Evolutionary conservation across 2,888 invertebrate genomes (phyloP).

Genomic region (Oscheius onirici): DNA sequence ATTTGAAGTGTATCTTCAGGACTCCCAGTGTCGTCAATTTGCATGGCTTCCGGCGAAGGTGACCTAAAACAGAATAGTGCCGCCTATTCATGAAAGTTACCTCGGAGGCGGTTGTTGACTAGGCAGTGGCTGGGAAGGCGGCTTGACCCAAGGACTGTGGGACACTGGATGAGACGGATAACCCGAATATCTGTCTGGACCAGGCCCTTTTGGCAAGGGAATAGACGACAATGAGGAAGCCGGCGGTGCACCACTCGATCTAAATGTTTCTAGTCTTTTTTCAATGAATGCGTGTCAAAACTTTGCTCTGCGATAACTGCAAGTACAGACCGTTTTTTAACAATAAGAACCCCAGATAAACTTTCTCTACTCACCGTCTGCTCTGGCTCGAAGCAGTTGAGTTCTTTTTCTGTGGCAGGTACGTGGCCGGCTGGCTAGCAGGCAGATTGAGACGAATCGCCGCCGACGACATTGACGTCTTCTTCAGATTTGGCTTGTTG

Average conservation of each 20-base stretch:
- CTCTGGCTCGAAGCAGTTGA: neutral
- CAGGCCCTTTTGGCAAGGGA: conserved; percentile 19
- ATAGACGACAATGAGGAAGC: neutral
- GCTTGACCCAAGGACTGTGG: neutral
- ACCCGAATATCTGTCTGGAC: neutral
- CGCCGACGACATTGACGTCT: neutral
- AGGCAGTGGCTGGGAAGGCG: conserved; percentile 2
- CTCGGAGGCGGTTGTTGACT: neutral
- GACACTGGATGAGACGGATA: too few relatives aligned
- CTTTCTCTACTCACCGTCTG: neutral
- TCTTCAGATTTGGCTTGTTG: conserved; percentile 14
- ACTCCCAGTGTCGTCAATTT: conserved; percentile 30
- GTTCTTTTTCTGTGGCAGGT: conserved; percentile 6
- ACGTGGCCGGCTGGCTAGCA: conserved; percentile 5
- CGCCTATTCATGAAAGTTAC: neutral
- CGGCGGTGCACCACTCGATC: neutral
- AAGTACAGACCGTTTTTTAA: too few relatives aligned
- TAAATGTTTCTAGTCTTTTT: too few relatives aligned
- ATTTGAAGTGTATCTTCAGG: conserved; percentile 34
- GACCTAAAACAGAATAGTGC: conserved; percentile 5
- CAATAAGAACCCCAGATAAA: too few relatives aligned
- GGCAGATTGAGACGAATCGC: conserved; percentile 6
- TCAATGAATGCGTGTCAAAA: too few relatives aligned
- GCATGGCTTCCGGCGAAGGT: conserved; percentile 30
- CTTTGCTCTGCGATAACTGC: too few relatives aligned